Conservation (phyloP, 1,140 invertebrate species). For the Asbolus verrucosus region DNA sequence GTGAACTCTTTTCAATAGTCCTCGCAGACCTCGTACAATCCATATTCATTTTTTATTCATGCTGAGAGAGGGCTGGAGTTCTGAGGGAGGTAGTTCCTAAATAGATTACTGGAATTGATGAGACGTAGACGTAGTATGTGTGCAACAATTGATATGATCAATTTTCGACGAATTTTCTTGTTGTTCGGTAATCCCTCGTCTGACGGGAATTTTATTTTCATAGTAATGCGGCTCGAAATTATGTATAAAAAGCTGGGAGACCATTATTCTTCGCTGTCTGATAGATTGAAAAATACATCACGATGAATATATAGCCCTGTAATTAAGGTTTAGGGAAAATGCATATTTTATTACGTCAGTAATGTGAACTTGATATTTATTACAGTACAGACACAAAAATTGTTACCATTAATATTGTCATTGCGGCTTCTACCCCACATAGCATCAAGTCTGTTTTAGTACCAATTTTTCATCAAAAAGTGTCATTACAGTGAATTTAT, state of each 20-base stretch:
- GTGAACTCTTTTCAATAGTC: conserved; percentile 35
- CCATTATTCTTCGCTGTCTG: conserved; percentile 30
- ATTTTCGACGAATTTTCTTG: conserved; percentile 31
- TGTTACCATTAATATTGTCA: conserved; percentile 29
- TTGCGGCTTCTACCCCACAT: conserved; percentile 2
- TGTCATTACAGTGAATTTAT: no score
- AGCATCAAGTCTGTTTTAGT: no score
- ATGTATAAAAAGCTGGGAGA: not conserved
- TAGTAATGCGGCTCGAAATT: conserved; percentile 1
- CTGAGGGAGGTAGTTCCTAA: conserved; percentile 36
- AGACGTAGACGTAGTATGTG: conserved; percentile 24
- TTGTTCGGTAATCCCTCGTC: conserved; percentile 10
- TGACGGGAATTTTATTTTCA: conserved; percentile 18
- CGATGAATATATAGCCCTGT: not conserved
- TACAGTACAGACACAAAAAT: conserved; percentile 11
- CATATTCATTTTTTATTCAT: conserved; percentile 44
- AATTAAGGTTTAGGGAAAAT: conserved; percentile 28
- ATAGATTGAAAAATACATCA: conserved; percentile 31
- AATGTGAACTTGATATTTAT: conserved; percentile 19
- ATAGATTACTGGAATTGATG: conserved; percentile 44
- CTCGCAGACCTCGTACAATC: conserved; percentile 12
- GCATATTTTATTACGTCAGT: conserved; percentile 27
- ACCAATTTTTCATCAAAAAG: no score
- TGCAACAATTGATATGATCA: conserved; percentile 42
- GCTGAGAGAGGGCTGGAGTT: conserved; percentile 9